Percentiles rank a stretch among this genome's conserved stretches.
phyloP scores from a whole-genome alignment of 2,888 invertebrate genomes.

The Calliopum simillimum region DNA sequence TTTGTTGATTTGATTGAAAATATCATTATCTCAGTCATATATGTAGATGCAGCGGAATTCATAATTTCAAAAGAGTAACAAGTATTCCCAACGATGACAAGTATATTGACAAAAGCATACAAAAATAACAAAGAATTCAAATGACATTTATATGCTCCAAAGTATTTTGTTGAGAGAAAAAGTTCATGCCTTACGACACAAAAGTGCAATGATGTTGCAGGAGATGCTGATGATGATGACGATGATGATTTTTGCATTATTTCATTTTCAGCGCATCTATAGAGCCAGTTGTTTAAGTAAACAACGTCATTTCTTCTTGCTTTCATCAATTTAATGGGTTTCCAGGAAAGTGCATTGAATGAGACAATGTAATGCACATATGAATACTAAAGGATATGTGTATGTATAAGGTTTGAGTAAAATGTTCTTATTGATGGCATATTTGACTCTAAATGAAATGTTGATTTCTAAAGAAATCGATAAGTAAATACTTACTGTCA shows the following conservation, averaged over 20 bases:
- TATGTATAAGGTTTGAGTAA: no score
- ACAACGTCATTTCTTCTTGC: background rate
- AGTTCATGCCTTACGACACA: background rate
- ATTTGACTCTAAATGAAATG: no score
- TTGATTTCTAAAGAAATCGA: no score
- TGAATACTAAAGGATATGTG: no score
- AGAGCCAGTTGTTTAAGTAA: background rate
- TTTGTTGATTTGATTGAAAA: constrained; percentile 13
- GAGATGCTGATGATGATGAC: no score
- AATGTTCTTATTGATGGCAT: no score
- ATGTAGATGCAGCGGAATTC: background rate
- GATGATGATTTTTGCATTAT: background rate
- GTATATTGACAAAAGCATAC: background rate
- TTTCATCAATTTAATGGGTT: constrained; percentile 24
- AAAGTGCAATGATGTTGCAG: background rate
- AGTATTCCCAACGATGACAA: no score
- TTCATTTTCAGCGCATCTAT: background rate
- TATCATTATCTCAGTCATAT: constrained; percentile 2
- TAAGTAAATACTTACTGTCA: no score
- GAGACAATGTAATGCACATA: background rate
- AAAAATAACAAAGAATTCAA: background rate
- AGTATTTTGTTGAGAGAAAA: background rate
- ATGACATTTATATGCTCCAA: background rate
- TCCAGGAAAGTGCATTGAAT: background rate
- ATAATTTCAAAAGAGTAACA: background rate